Conservation (phyloP, 1,140 invertebrate genomes). For the Drosophila melanogaster region DNA sequence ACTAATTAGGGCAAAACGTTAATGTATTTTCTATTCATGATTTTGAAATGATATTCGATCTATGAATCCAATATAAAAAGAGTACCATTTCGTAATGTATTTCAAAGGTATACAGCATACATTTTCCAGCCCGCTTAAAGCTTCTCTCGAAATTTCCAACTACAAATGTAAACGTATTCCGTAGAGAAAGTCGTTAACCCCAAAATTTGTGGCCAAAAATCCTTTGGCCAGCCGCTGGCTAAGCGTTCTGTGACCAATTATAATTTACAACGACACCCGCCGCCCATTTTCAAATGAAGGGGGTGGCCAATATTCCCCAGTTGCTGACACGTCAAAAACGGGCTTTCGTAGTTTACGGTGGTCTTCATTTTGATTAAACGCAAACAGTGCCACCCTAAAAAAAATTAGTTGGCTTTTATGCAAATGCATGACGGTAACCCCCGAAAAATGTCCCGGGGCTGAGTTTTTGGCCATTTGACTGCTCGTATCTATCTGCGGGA, state of each 20-base stretch:
- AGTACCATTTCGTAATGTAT: not conserved
- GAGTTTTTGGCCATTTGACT: slow-evolving; percentile 37
- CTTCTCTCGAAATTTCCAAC: too few species aligned
- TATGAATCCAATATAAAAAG: too few species aligned
- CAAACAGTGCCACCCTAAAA: slow-evolving; percentile 64
- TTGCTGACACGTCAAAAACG: slow-evolving; percentile 38
- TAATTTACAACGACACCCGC: slow-evolving; percentile 26
- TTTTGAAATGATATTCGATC: not conserved
- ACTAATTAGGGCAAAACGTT: too few species aligned
- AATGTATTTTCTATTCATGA: not conserved
- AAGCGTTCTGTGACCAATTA: slow-evolving; percentile 39
- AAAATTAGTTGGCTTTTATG: slow-evolving; percentile 81
- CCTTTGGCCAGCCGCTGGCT: slow-evolving; percentile 18
- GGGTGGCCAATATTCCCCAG: slow-evolving; percentile 9
- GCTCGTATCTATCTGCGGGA: slow-evolving; percentile 23
- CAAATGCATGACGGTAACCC: slow-evolving; percentile 62
- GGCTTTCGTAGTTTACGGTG: slow-evolving; percentile 35
- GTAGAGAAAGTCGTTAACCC: slow-evolving; percentile 3
- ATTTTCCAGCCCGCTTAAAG: not conserved
- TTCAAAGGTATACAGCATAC: not conserved
- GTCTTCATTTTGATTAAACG: slow-evolving; percentile 78
- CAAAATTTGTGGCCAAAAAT: not conserved
- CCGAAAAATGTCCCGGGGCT: slow-evolving; percentile 1
- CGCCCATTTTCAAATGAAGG: not conserved
- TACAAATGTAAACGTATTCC: too few species aligned